These are phyloP conservation scores for Coranthus polyacanthus DNA, from an alignment of 2,797 vertebrate species.

Conservation along the genomic window DNA sequence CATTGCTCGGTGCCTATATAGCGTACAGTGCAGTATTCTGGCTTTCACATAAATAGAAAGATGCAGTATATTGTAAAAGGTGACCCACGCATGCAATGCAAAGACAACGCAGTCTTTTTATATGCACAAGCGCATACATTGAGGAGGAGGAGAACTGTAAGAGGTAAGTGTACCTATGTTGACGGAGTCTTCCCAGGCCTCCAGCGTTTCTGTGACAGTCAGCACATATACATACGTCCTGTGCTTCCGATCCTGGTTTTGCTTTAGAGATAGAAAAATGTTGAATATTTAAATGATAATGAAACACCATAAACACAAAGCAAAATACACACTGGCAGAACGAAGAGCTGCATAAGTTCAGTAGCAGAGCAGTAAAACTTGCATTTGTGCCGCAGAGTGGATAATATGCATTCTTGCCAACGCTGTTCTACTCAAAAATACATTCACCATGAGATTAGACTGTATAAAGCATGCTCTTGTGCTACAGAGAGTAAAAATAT, in stretches of 20 bases:
- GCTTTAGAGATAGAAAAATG: constrained; percentile 78
- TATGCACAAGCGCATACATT: constrained; percentile 10
- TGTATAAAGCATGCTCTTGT: too few species aligned
- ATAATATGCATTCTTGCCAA: too few species aligned
- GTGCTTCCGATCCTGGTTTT: constrained; percentile 98
- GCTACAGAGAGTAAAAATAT: too few species aligned
- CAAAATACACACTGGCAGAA: background rate
- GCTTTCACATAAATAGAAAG: constrained; percentile 40
- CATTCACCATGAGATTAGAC: too few species aligned
- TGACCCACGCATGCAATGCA: background rate
- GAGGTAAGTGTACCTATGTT: constrained; percentile 89
- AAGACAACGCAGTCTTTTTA: background rate
- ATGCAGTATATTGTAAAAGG: constrained; percentile 1
- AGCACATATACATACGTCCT: constrained; percentile 97
- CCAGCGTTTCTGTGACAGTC: constrained; percentile 96
- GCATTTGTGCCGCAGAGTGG: too few species aligned
- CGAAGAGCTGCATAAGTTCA: background rate
- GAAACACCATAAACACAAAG: background rate
- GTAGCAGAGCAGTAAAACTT: too few species aligned
- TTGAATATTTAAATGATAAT: background rate
- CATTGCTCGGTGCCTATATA: constrained; percentile 17
- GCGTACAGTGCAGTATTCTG: background rate
- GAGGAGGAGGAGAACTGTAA: background rate
- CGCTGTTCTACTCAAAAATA: too few species aligned
- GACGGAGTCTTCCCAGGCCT: constrained; percentile 98